A percentile compares a stretch with the other conserved stretches of the same genome.
These are phyloP conservation scores for Malurus elegans DNA, from an alignment of 2,113 vertebrate species.

Conservation along the genomic window DNA sequence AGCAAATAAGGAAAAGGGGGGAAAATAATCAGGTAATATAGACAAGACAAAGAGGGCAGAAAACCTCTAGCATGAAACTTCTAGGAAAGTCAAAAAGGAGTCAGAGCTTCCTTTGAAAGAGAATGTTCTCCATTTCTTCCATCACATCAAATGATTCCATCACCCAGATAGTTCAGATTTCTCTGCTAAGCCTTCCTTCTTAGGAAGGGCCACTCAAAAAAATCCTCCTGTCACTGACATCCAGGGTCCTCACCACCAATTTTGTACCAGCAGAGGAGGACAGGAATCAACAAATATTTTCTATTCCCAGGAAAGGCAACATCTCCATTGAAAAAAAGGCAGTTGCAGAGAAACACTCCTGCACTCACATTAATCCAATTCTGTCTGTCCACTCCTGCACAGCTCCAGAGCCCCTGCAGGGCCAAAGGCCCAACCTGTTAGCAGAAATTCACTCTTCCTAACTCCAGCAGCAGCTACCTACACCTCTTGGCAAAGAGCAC, in stretches of 20 bases:
- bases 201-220: not conserved
- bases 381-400: not conserved
- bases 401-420: not conserved
- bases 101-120: not conserved
- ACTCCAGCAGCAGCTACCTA: not conserved
- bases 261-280: not conserved
- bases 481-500: not conserved
- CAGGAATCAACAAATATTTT: not conserved
- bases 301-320: not conserved
- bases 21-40: not conserved
- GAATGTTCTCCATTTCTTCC: not conserved
- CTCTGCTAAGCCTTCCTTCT: not conserved
- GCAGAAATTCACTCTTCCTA: not conserved
- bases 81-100: not conserved
- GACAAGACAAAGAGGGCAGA: not conserved
- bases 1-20: not conserved
- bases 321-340: not conserved
- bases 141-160: not conserved
- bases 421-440: accelerated
- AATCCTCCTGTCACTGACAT: not conserved
- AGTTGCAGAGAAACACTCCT: not conserved
- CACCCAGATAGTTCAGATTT: not conserved
- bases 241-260: not conserved
- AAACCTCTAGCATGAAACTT: not conserved
- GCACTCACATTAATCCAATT: not conserved